phyloP scores from a whole-genome alignment of 2,888 invertebrate species.

The Troides helena region DNA sequence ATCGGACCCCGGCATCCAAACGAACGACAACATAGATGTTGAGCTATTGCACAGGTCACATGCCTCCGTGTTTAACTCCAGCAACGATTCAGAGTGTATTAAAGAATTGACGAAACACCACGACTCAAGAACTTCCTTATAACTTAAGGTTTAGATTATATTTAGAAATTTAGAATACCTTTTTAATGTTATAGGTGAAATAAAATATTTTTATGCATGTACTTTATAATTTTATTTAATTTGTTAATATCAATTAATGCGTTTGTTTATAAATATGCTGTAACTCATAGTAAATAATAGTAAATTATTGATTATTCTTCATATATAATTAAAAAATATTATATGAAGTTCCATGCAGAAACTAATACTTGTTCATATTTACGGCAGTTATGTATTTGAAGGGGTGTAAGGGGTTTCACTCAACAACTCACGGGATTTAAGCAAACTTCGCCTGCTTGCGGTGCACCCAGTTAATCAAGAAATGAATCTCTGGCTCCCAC shows the following conservation, averaged over 20 bases:
- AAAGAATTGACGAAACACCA: slow-evolving; percentile 39
- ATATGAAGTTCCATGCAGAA: too few species aligned
- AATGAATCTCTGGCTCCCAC: too few species aligned
- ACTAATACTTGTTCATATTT: too few species aligned
- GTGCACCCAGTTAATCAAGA: too few species aligned
- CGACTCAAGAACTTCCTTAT: slow-evolving; percentile 59
- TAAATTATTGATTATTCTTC: too few species aligned
- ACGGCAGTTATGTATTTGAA: too few species aligned
- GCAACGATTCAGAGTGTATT: slow-evolving; percentile 47
- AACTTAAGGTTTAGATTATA: slow-evolving; percentile 39
- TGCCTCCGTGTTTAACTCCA: slow-evolving; percentile 55
- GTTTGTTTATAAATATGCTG: neutral
- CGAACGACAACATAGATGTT: slow-evolving; percentile 46
- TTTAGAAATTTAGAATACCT: slow-evolving; percentile 27
- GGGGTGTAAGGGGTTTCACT: too few species aligned
- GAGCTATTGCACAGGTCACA: slow-evolving; percentile 62
- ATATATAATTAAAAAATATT: too few species aligned
- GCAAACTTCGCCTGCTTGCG: too few species aligned
- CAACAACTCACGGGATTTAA: too few species aligned
- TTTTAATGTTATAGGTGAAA: slow-evolving; percentile 35
- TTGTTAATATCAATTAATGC: neutral
- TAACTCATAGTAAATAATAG: too few species aligned
- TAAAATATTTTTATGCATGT: slow-evolving; percentile 30
- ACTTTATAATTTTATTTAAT: slow-evolving; percentile 5
- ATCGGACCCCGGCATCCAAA: slow-evolving; percentile 56